Conservation (phyloP, 2,113 vertebrate genomes). For the Herpailurus yagouaroundi region DNA sequence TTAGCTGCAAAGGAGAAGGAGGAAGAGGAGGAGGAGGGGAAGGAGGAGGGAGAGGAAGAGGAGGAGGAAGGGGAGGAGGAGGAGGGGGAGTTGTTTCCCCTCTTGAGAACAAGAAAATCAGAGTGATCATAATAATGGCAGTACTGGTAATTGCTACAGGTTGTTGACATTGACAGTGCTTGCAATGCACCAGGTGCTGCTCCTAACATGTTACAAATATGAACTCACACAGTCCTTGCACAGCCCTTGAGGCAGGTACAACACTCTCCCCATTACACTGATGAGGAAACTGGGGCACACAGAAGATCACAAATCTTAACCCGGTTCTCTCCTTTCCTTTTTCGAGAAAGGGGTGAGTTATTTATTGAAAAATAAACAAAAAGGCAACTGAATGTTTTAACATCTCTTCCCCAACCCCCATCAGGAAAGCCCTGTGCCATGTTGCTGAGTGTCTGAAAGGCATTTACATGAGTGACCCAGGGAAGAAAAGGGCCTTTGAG, state of each 20-base stretch:
- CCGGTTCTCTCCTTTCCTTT: not conserved
- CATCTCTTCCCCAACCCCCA: not conserved
- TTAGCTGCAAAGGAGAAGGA: not conserved
- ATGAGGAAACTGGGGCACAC: not conserved
- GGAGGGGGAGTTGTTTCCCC: not conserved
- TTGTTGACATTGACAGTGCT: not conserved
- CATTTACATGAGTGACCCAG: too few relatives aligned
- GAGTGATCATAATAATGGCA: not conserved
- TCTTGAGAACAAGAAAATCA: not conserved
- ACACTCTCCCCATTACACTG: not conserved
- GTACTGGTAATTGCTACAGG: not conserved
- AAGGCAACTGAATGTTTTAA: not conserved
- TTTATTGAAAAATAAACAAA: not conserved
- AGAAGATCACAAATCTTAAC: not conserved
- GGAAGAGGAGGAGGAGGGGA: not conserved
- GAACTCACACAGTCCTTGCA: not conserved
- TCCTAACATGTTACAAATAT: not conserved
- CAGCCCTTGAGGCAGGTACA: not conserved
- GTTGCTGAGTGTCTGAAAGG: not conserved
- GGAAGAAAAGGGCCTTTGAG: not conserved
- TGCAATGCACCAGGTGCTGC: too few relatives aligned
- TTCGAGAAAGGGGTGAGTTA: not conserved
- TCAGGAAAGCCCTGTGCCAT: not conserved
- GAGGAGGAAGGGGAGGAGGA: rapidly evolving
- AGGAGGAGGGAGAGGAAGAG: not conserved